Percentiles rank a stretch among this genome's conserved stretches.
Evolutionary conservation across 2,797 vertebrate genomes (phyloP).

Genomic region (Diplodus sargus): DNA sequence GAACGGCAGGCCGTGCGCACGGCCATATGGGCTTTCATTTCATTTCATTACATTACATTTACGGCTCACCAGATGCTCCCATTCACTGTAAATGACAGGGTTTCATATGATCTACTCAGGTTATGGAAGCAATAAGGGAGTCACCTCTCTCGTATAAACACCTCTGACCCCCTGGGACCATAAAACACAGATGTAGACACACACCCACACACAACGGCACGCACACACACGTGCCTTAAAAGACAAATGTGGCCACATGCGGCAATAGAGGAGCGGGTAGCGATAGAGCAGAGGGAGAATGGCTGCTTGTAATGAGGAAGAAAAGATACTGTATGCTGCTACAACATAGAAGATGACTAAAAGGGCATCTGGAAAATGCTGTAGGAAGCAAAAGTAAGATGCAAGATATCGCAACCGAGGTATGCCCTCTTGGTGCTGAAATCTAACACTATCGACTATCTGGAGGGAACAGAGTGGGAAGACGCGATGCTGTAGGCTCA

Average conservation of each 20-base stretch:
- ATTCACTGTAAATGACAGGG: constrained; percentile 78
- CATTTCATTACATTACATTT: constrained; percentile 81
- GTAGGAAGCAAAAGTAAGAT: constrained; percentile 71
- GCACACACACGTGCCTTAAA: constrained; percentile 11
- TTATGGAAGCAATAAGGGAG: constrained; percentile 83
- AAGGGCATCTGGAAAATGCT: constrained; percentile 63
- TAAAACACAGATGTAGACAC: constrained; percentile 67
- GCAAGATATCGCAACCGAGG: constrained; percentile 61
- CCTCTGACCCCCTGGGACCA: constrained; percentile 72
- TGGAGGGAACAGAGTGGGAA: constrained; percentile 66
- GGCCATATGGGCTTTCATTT: constrained; percentile 74
- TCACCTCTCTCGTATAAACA: constrained; percentile 79
- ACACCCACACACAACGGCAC: neutral
- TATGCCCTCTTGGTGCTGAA: constrained; percentile 59
- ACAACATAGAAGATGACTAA: constrained; percentile 58
- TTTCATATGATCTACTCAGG: constrained; percentile 82
- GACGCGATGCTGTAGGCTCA: constrained; percentile 47
- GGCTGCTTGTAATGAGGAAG: constrained; percentile 37
- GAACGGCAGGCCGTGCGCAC: constrained; percentile 28
- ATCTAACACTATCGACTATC: constrained; percentile 69
- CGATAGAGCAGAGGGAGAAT: constrained; percentile 48
- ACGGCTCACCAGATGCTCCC: constrained; percentile 78
- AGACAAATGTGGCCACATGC: constrained; percentile 59
- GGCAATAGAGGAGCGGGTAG: constrained; percentile 26
- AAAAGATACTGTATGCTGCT: constrained; percentile 46